phyloP scores from a whole-genome alignment of 2,888 invertebrate species.

The Tachina grossa region DNA sequence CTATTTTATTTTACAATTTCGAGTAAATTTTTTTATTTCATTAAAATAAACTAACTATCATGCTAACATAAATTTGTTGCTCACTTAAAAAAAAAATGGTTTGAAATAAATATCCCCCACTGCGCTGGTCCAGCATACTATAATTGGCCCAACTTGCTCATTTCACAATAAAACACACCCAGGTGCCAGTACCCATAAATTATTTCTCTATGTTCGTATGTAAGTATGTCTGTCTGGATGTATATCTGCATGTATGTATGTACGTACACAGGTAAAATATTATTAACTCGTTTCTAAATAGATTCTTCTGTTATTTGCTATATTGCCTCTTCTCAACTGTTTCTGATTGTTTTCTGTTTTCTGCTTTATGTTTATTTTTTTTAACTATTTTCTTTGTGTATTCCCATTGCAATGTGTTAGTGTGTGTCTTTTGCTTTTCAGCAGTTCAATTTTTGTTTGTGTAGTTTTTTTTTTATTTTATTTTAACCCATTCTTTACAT shows the following conservation, averaged over 20 bases:
- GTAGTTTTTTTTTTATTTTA: neutral
- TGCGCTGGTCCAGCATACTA: slow-evolving; percentile 61
- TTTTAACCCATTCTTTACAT: slow-evolving; percentile 44
- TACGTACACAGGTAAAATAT: slow-evolving; percentile 32
- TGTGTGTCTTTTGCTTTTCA: slow-evolving; percentile 13
- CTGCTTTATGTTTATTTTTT: slow-evolving; percentile 14
- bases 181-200: slow-evolving; percentile 13
- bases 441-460: slow-evolving; percentile 32
- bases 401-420: slow-evolving; percentile 23
- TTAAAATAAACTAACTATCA: slow-evolving; percentile 1
- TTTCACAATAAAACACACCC: slow-evolving; percentile 1
- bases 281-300: slow-evolving; percentile 57
- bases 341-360: slow-evolving; percentile 49
- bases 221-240: too few species aligned
- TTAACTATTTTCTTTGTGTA: slow-evolving; percentile 35
- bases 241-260: too few species aligned
- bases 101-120: slow-evolving; percentile 51
- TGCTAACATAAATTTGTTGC: slow-evolving; percentile 36
- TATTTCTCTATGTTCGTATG: too few species aligned
- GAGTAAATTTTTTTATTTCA: slow-evolving; percentile 1
- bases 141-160: neutral
- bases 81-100: slow-evolving; percentile 16
- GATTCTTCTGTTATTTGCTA: slow-evolving; percentile 42
- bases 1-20: neutral
- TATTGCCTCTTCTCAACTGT: slow-evolving; percentile 30